Evolutionary conservation across 2,888 invertebrate species (phyloP).

Genomic region (Pollenia amentaria): DNA sequence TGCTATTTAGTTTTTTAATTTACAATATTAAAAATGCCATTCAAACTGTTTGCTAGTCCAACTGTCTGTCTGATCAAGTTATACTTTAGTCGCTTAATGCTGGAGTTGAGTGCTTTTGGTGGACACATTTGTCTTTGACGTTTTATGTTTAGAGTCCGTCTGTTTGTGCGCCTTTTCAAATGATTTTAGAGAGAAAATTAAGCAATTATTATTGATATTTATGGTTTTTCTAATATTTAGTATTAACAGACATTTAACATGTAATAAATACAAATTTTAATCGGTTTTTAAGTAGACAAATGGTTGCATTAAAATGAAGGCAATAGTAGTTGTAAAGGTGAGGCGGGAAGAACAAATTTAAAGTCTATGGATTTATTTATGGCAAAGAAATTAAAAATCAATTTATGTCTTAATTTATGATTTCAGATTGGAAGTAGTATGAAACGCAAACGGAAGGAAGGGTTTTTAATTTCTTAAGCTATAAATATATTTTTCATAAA

Average conservation of each 20-base stretch:
- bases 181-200: conserved; percentile 54
- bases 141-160: conserved; percentile 24
- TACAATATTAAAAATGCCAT: conserved; percentile 43
- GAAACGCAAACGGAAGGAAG: no score
- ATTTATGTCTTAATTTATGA: background rate
- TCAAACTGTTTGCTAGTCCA: conserved; percentile 9
- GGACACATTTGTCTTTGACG: conserved; percentile 30
- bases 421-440: background rate
- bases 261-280: conserved; percentile 62
- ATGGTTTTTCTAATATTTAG: conserved; percentile 53
- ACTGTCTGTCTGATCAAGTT: conserved; percentile 37
- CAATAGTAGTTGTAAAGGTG: background rate
- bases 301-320: background rate
- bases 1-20: conserved; percentile 44
- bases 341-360: background rate
- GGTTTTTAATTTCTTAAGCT: no score
- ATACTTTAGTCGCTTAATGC: conserved; percentile 21
- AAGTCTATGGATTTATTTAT: background rate
- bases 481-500: no score
- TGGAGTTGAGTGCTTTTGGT: conserved; percentile 21
- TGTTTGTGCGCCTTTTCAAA: background rate
- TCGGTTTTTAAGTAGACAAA: conserved; percentile 46
- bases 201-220: conserved; percentile 71
- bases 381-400: background rate
- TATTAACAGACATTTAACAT: conserved; percentile 65